phyloP scores from a whole-genome alignment of 2,888 invertebrate genomes.

The Linyphia triangularis region DNA sequence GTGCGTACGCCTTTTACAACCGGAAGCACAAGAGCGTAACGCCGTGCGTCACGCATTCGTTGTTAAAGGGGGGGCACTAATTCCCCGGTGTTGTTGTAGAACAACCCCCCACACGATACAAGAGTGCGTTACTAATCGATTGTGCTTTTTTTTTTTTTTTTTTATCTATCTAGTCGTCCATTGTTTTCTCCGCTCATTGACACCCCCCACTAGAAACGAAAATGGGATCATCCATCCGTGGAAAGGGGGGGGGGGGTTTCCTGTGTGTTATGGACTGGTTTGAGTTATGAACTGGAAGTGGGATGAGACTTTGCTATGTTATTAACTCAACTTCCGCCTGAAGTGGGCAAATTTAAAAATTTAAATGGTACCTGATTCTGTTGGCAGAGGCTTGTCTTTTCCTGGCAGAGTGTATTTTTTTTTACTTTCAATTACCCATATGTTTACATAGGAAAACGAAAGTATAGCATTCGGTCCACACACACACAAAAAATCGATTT shows the following conservation, averaged over 20 bases:
- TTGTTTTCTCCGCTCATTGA: neutral
- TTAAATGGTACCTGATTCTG: too few species aligned
- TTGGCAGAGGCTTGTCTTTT: too few species aligned
- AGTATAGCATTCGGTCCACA: too few species aligned
- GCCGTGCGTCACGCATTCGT: constrained; percentile 41
- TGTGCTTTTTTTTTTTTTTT: constrained; percentile 14
- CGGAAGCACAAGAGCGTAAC: neutral
- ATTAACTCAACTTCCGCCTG: too few species aligned
- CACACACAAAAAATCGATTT: too few species aligned
- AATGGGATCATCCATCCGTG: neutral
- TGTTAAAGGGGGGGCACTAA: constrained; percentile 19
- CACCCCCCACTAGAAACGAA: neutral
- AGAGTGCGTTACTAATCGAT: constrained; percentile 31
- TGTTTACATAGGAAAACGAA: too few species aligned
- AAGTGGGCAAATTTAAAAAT: too few species aligned
- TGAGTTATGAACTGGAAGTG: neutral
- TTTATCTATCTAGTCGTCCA: constrained; percentile 14
- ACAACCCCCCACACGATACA: constrained; percentile 6
- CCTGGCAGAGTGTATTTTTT: too few species aligned
- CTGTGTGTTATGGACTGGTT: neutral
- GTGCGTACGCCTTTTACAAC: neutral
- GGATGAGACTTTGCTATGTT: too few species aligned
- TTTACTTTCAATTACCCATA: too few species aligned
- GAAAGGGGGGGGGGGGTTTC: neutral
- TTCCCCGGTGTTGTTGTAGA: constrained; percentile 5